Evolutionary conservation across 2,888 invertebrate genomes (phyloP).

Genomic region (Pinctada fucata): DNA sequence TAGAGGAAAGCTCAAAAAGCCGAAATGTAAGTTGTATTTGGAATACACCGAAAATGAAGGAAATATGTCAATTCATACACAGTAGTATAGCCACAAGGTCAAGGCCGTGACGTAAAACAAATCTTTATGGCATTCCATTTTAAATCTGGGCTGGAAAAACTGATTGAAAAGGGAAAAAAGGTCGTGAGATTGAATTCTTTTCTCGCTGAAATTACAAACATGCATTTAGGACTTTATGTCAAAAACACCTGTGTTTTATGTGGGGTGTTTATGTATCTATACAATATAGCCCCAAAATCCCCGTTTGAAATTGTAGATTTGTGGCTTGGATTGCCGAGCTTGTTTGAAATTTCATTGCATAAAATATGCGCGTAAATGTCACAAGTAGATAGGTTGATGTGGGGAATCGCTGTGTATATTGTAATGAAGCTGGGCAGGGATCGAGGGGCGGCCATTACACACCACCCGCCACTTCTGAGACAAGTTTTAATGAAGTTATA

Average conservation of each 20-base stretch:
- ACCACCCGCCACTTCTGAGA: too few relatives aligned
- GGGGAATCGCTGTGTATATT: too few relatives aligned
- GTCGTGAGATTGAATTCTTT: background rate
- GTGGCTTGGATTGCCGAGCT: background rate
- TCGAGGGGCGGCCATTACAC: too few relatives aligned
- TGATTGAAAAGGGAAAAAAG: background rate
- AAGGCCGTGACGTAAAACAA: too few relatives aligned
- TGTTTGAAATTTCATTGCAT: conserved; percentile 16
- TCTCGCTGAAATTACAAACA: background rate
- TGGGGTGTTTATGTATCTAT: background rate
- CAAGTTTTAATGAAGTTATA: background rate
- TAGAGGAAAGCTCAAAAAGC: too few relatives aligned
- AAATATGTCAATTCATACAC: too few relatives aligned
- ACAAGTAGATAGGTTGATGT: background rate
- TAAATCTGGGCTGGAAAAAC: too few relatives aligned
- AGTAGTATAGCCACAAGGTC: too few relatives aligned
- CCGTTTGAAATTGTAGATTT: background rate
- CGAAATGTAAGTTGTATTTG: too few relatives aligned
- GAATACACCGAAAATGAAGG: too few relatives aligned
- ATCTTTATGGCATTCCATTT: too few relatives aligned
- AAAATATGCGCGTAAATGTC: conserved; percentile 8
- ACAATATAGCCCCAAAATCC: background rate
- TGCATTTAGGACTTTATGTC: background rate
- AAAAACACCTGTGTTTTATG: conserved; percentile 5
- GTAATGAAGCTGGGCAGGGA: too few relatives aligned